Evolutionary conservation across 2,113 vertebrate species (phyloP).

Genomic region (Nanger granti): DNA sequence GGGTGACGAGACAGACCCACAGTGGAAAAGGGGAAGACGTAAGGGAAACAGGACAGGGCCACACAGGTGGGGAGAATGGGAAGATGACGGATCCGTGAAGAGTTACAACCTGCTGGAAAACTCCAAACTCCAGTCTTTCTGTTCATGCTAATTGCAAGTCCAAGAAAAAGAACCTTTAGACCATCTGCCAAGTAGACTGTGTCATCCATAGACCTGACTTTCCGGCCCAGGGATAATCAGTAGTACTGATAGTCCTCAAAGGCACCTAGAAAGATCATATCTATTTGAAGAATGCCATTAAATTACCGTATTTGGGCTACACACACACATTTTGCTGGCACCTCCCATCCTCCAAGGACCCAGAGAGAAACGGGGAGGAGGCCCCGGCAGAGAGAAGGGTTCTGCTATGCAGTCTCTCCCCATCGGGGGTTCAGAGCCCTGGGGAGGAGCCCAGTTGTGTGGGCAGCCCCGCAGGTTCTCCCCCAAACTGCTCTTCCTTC

Average conservation of each 20-base stretch:
- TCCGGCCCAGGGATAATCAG: too few relatives aligned
- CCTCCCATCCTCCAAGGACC: background rate
- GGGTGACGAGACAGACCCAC: too few relatives aligned
- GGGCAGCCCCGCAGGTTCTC: background rate
- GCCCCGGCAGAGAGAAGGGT: background rate
- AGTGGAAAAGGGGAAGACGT: rapidly evolving
- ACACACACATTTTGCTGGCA: background rate
- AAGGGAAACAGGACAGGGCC: background rate
- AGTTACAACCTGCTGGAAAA: background rate
- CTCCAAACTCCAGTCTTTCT: background rate
- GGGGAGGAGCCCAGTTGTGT: rapidly evolving
- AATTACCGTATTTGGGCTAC: background rate
- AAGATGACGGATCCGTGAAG: background rate
- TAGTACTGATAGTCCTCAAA: background rate
- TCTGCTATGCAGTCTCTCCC: rapidly evolving
- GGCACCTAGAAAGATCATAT: background rate
- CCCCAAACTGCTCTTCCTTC: background rate
- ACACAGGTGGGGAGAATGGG: rapidly evolving
- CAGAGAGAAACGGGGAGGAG: background rate
- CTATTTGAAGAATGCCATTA: background rate
- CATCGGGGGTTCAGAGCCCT: rapidly evolving
- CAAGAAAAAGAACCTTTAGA: background rate
- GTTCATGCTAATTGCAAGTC: background rate
- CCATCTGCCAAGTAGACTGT: background rate
- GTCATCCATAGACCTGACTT: background rate